These are phyloP conservation scores for Antidorcas marsupialis DNA, from an alignment of 2,113 vertebrate species.

Conservation along the genomic window DNA sequence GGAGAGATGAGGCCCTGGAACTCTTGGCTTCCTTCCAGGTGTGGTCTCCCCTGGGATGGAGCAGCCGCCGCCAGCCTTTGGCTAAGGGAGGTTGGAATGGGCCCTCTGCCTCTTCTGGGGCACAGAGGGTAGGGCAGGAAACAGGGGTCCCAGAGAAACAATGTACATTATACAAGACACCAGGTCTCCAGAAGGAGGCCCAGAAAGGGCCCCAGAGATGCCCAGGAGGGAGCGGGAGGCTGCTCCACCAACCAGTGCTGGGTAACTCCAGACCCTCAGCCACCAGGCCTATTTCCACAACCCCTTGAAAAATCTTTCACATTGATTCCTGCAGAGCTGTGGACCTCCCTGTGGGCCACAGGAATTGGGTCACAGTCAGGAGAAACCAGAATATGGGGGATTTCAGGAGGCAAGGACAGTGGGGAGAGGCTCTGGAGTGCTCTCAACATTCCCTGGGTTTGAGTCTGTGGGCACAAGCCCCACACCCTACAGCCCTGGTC, in stretches of 20 bases:
- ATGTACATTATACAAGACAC: too few species aligned
- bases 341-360: slow-evolving; percentile 34
- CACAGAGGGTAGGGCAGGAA: background rate
- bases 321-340: slow-evolving; percentile 35
- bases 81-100: background rate
- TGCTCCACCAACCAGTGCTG: background rate
- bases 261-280: background rate
- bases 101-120: background rate
- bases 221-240: background rate
- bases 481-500: background rate
- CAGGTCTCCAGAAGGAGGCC: background rate
- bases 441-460: background rate
- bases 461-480: background rate
- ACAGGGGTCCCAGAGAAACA: background rate
- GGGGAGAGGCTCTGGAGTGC: background rate
- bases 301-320: slow-evolving; percentile 16
- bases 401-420: background rate
- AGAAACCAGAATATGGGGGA: slow-evolving; percentile 25
- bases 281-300: background rate
- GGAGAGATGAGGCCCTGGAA: background rate
- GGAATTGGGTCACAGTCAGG: slow-evolving; percentile 60
- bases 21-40: background rate
- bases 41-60: background rate
- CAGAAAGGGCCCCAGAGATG: background rate
- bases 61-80: background rate